Evolutionary conservation across 2,797 vertebrate species (phyloP), one percentile per base, ranked within the genome.

Genomic region (Notamacropus eugenii): DNA sequence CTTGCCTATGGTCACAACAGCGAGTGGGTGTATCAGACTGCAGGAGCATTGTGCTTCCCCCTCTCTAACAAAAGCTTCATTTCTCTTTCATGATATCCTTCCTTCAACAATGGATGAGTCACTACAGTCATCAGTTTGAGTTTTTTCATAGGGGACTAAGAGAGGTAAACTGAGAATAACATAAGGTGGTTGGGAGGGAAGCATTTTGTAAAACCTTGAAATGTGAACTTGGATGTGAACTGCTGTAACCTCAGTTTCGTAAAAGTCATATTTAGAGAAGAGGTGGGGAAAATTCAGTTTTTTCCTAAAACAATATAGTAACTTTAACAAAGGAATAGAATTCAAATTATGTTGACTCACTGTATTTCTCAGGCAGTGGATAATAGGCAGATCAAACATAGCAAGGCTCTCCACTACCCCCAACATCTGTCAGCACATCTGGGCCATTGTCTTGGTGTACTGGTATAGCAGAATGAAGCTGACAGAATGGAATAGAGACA

Each of bases 381-480:
- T 1, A 52, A 62, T 27, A 0, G 0, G 54, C 1, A 6, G 28
- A 46, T 55, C 28, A 91, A 31, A 91, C 24, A 34, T 24, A 29
- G 82, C 14, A 29, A 96, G 74, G 19, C 31, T 13, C 31, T 54
- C 2, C 0, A 91, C 93, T 54, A 8, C n/a, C 90, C 22, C 11
- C 13, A 40, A 40, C 82, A 57, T 91, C 57, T 94, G 93, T 74
- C 94, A 22, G 40, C 90, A 96, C 92, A 74, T 52, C 91, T 96
- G 96, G 56, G 56, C 55, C 54, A 3, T 13, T 91, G n/a, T 0
- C 0, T 14, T 87, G n/a, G 40, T 82, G 2, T 82, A 29, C n/a
- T 40, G 2, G 90, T 28, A 3, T 24, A 4, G 1, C 31, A 46
- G 95, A 87, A 95, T n/a, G 95, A 92, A 96, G 67, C 34, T 29